Base-by-base conservation (phyloP, 2,113 vertebrate genomes). In the Archilochus colubris region DNA sequence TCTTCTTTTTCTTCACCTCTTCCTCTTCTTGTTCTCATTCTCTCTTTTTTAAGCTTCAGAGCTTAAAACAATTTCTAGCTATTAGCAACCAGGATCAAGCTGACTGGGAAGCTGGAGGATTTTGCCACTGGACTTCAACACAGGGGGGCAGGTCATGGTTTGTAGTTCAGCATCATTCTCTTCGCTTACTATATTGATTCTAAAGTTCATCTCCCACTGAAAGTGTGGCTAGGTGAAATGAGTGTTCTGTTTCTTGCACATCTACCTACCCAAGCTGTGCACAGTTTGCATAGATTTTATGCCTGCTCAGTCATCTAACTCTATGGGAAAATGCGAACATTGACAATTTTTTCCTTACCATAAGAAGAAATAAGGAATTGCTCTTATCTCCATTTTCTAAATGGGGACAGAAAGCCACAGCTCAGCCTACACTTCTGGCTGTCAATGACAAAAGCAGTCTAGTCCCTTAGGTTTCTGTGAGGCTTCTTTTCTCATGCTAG, bases 401-500 rank as follows among this genome's bases (percentile, higher is more conserved):
- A 51, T 0, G 0, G 9, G 16, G 25, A 28, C 57, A 72, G 43
- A 68, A 91, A 91, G 51, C 8, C 44, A 70, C 16, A 86, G 57
- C 84, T 96, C 69, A 91, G 82, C 30, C 74, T 85, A 72, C 50
- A 9, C 62, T 68, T 79, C 17, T 46, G 84, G 66, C 89, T 85
- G 55, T 77, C 68, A 66, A 20, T 58, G 88, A 80, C 79, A 93
- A 81, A 67, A 84, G 59, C 86, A 62, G 73, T 57, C 58, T 61
- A 33, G 77, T 75, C 86, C 78, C 69, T 83, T 53, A 3, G 2
- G 78, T 79, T 78, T 66, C 82, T 72, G 4, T 19, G 58, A 74
- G 44, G 78, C 82, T 50, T 25, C 82, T 92, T 87, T 92, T 57
- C 70, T 93, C 84, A 94, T 1, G 40, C 89, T 92, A 82, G 55